Evolutionary conservation across 2,888 invertebrate genomes (phyloP).

Genomic region (Drosophila peninsularis): DNA sequence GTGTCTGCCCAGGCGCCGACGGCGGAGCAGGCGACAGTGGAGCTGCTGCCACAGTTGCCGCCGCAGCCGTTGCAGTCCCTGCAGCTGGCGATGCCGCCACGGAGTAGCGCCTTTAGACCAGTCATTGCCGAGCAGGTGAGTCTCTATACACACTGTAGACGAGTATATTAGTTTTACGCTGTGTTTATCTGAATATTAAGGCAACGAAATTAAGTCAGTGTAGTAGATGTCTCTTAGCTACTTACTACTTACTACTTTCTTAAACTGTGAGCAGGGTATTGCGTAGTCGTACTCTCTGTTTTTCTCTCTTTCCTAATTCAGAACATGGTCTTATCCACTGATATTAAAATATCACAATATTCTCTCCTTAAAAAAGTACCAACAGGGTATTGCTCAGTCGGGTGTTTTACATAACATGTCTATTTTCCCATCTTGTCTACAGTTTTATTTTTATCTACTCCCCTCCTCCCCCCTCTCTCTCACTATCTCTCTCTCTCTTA

Average conservation of each 20-base stretch:
- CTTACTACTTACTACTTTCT: no score
- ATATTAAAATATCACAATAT: no score
- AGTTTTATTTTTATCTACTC: no score
- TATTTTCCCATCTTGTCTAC: background rate
- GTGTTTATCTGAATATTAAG: background rate
- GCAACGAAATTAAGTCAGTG: background rate
- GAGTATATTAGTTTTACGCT: background rate
- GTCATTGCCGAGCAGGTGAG: slow-evolving; percentile 73
- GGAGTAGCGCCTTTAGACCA: slow-evolving; percentile 80
- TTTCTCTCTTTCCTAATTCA: no score
- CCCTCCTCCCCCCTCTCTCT: no score
- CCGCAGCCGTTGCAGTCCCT: slow-evolving; percentile 6
- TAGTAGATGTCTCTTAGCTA: background rate
- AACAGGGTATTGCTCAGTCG: no score
- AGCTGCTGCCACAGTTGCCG: slow-evolving; percentile 18
- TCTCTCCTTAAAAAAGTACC: no score
- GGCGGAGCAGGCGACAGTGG: slow-evolving; percentile 19
- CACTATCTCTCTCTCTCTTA: background rate
- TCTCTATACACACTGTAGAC: background rate
- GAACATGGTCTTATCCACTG: no score
- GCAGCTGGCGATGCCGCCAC: slow-evolving; percentile 40
- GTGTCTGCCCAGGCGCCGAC: slow-evolving; percentile 47
- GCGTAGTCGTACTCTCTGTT: no score
- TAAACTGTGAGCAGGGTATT: no score
- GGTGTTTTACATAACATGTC: no score